Conservation (phyloP, 2,797 vertebrate species). For the Ctenochaetus hawaiiensis region DNA sequence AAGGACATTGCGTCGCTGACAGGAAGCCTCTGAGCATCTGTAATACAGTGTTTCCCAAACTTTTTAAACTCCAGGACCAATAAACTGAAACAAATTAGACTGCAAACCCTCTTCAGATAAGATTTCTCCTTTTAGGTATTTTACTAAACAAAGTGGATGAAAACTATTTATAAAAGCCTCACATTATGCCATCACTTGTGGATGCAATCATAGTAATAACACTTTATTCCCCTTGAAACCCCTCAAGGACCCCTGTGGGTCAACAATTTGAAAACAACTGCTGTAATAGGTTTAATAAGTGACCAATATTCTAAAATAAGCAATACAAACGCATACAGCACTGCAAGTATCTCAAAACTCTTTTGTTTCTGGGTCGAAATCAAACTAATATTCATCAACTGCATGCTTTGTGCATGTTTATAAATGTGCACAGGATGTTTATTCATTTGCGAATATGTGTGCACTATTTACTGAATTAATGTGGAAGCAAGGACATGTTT, state of each 20-base stretch:
- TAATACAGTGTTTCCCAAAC: background rate
- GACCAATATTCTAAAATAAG: background rate
- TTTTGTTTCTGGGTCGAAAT: background rate
- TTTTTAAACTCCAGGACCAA: too few species aligned
- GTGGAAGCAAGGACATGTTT: conserved; percentile 18
- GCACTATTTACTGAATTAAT: conserved; percentile 8
- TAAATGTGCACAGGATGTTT: conserved; percentile 53
- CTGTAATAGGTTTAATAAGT: background rate
- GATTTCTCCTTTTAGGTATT: too few species aligned
- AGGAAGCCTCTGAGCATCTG: conserved; percentile 8
- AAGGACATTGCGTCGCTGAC: background rate
- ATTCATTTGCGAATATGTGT: conserved; percentile 30
- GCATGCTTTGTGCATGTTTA: conserved; percentile 33
- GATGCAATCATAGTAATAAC: too few species aligned
- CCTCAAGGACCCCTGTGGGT: too few species aligned
- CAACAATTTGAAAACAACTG: too few species aligned
- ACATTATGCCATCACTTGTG: too few species aligned
- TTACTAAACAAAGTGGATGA: too few species aligned
- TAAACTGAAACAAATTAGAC: too few species aligned
- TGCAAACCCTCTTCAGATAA: too few species aligned
- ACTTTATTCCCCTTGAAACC: too few species aligned
- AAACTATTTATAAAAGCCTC: too few species aligned
- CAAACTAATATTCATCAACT: conserved; percentile 3
- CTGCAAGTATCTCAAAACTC: background rate
- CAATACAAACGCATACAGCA: background rate